Evolutionary conservation across 2,113 vertebrate species (phyloP).

Genomic region (Callocephalon fimbriatum): DNA sequence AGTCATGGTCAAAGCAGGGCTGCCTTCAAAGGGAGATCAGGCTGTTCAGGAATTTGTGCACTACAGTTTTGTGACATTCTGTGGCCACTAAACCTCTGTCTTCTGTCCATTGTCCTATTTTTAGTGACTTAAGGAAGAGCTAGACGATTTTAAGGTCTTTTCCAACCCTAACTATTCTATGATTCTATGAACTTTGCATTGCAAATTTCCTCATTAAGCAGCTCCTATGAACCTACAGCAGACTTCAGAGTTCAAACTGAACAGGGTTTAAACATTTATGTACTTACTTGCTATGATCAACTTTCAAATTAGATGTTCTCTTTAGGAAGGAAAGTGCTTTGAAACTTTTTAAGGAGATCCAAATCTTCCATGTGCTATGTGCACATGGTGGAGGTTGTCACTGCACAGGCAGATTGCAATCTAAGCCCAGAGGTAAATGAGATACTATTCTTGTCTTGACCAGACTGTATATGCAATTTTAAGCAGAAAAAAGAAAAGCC

Average conservation of each 20-base stretch:
- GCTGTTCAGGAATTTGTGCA: not conserved
- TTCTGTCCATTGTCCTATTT: not conserved
- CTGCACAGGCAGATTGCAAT: not conserved
- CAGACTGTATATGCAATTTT: not conserved
- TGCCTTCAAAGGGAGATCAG: not conserved
- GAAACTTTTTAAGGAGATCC: not conserved
- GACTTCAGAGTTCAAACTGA: not conserved
- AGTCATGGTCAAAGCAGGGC: not conserved
- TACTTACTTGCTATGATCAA: not conserved
- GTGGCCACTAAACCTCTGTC: not conserved
- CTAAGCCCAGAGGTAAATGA: not conserved
- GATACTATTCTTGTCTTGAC: not conserved
- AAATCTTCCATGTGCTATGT: not conserved
- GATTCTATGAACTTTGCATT: not conserved
- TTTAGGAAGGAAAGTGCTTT: not conserved
- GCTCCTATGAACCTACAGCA: not conserved
- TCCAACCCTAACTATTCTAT: not conserved
- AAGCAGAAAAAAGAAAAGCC: not conserved
- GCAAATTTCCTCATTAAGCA: accelerated
- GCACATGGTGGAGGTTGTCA: not conserved
- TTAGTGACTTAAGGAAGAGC: not conserved
- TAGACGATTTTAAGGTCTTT: not conserved
- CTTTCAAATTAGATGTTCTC: not conserved
- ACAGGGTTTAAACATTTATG: not conserved
- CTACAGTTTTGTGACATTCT: not conserved